Evolutionary conservation across 2,797 vertebrate genomes (phyloP).

Genomic region (Mustela erminea): DNA sequence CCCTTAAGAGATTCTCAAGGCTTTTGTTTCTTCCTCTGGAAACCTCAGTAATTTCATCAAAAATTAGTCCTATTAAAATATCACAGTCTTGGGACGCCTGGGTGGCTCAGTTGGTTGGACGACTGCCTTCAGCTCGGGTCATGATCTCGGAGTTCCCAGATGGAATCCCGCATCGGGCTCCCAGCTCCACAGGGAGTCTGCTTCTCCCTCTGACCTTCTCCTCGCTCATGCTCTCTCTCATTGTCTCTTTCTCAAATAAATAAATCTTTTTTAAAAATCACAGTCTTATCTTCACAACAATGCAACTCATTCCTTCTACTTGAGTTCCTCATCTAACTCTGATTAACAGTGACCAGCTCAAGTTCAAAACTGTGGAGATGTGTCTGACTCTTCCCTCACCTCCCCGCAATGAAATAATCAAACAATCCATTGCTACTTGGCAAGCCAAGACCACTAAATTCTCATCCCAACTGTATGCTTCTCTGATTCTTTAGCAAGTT

Average conservation of each 20-base stretch:
- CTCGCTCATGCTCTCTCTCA: too few species aligned
- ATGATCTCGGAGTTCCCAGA: too few species aligned
- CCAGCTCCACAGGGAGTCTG: too few species aligned
- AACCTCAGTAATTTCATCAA: constrained; percentile 61
- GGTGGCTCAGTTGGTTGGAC: too few species aligned
- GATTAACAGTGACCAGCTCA: neutral
- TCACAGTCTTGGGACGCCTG: neutral
- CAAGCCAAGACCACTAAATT: neutral
- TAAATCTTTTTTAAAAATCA: constrained; percentile 36
- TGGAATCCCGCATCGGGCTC: too few species aligned
- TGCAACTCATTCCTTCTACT: neutral
- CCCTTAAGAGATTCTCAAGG: constrained; percentile 42
- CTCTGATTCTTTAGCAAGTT: neutral
- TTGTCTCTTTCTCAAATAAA: too few species aligned
- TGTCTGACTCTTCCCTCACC: neutral
- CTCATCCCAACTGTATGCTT: neutral
- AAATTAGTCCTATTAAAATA: constrained; percentile 53
- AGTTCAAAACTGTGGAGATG: neutral
- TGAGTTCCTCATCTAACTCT: neutral
- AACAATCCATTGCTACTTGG: neutral
- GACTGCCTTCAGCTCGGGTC: too few species aligned
- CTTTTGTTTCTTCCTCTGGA: constrained; percentile 57
- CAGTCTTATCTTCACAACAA: constrained; percentile 52
- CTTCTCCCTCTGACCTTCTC: too few species aligned
- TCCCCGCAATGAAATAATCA: rapidly evolving